Evolutionary conservation across 2,797 vertebrate species (phyloP).

Genomic region (Sebastes minor): DNA sequence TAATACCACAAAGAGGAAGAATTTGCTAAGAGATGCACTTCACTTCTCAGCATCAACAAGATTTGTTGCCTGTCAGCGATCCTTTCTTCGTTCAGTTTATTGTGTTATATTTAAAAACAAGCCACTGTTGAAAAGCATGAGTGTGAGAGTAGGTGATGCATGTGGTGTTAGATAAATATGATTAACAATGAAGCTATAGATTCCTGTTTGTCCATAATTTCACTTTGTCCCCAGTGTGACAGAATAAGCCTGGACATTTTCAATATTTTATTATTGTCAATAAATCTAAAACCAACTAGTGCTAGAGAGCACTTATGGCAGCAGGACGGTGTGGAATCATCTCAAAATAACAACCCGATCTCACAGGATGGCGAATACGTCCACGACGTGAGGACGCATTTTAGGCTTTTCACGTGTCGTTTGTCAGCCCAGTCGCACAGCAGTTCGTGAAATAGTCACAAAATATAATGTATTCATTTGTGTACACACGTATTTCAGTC

Average conservation of each 20-base stretch:
- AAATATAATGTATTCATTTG: no score
- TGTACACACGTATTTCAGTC: no score
- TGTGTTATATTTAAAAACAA: not conserved
- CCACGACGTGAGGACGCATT: no score
- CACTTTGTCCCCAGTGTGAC: not conserved
- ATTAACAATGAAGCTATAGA: not conserved
- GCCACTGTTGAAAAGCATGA: not conserved
- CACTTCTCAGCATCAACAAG: not conserved
- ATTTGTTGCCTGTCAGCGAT: not conserved
- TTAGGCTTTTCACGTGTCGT: no score
- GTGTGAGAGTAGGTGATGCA: not conserved
- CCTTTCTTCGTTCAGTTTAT: not conserved
- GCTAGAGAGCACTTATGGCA: not conserved
- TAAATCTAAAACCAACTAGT: not conserved
- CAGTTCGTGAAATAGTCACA: no score
- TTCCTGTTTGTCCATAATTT: not conserved
- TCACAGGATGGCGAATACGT: no score
- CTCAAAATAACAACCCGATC: no score
- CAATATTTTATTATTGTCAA: not conserved
- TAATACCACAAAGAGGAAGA: constrained; percentile 18
- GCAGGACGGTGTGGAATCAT: not conserved
- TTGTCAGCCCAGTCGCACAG: no score
- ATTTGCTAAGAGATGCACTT: constrained; percentile 18
- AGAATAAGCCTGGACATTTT: not conserved
- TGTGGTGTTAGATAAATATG: not conserved